These are phyloP conservation scores for Lipotes vexillifer DNA, from an alignment of 2,113 vertebrate genomes.

Conservation along the genomic window DNA sequence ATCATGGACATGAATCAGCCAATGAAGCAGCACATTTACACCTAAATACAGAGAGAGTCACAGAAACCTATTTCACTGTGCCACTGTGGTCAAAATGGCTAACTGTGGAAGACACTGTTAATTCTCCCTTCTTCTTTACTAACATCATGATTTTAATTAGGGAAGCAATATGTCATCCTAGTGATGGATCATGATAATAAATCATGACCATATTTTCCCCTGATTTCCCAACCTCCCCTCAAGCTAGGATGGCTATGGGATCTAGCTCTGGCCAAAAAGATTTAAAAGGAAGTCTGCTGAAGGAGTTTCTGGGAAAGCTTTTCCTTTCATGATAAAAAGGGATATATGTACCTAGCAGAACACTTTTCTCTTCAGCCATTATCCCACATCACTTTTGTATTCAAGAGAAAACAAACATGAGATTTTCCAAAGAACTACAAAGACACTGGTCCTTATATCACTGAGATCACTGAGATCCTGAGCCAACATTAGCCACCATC, in stretches of 20 bases:
- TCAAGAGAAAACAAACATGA: not conserved
- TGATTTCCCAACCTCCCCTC: not conserved
- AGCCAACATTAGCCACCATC: not conserved
- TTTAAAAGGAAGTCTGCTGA: not conserved
- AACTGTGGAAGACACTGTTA: not conserved
- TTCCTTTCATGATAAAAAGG: not conserved
- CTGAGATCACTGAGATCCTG: not conserved
- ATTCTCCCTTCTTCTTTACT: not conserved
- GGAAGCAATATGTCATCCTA: not conserved
- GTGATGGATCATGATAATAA: not conserved
- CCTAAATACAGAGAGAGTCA: not conserved
- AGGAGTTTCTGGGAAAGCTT: not conserved
- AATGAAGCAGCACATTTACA: not conserved
- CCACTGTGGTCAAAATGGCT: not conserved
- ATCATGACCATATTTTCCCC: not conserved
- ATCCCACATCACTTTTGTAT: not conserved
- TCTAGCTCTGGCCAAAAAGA: not conserved
- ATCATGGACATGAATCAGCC: not conserved
- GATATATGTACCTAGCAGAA: not conserved
- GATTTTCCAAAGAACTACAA: not conserved
- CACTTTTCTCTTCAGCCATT: not conserved
- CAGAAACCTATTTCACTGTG: not conserved
- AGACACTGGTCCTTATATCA: not conserved
- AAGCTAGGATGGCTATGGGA: not conserved
- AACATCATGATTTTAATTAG: constrained; percentile 1